Base-by-base conservation (phyloP, 2,888 invertebrate species). In the Drosophila ustulata region DNA sequence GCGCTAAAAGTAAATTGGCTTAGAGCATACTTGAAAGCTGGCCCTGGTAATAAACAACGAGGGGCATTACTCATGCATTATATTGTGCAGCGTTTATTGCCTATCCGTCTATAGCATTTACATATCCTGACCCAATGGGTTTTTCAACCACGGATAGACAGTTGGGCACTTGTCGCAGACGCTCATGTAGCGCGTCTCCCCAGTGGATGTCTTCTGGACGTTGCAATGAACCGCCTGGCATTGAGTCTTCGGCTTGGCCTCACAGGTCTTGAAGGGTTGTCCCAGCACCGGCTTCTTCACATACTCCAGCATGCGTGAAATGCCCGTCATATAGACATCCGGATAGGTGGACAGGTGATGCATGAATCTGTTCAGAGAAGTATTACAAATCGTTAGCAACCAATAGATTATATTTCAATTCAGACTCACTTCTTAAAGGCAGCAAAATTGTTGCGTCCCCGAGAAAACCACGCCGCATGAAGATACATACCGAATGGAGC, bases 401-500 rank as follows among this genome's bases (percentile, higher is more conserved):
- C 13, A 7, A 32, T 2, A 3, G 6, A 6, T 18, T 18, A 1
- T 18, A 1, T 18, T 18, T 18, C 18, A 28, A 3, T 5, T 26
- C 9, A 9, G 0, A 75, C 84, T 65, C 61, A 91, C 80, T 93
- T 92, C 9, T 90, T 87, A 37, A 94, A 93, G 1, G 94, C 95
- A 0, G 91, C 89, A 7, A 92, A 91, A 37, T 94, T 90, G 26
- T 93, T 93, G 9, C 93, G 92, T 62, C 93, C 91, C 28, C 88
- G 89, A 1, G 93, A 59, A 79, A 95, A 95, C 94, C 95, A 95
- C 4, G 94, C 94, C 3, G 95, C 94, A 85, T 96, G 95, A 51
- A 95, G 90, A 88, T 93, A 95, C 80, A 95, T 93, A 1, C 95
- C 95, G 83, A 95, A 95, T 0, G 96, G 96, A 4, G 96, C 94